These are phyloP conservation scores for Balanococcus diminutus DNA, from an alignment of 2,888 invertebrate genomes.

Conservation along the genomic window DNA sequence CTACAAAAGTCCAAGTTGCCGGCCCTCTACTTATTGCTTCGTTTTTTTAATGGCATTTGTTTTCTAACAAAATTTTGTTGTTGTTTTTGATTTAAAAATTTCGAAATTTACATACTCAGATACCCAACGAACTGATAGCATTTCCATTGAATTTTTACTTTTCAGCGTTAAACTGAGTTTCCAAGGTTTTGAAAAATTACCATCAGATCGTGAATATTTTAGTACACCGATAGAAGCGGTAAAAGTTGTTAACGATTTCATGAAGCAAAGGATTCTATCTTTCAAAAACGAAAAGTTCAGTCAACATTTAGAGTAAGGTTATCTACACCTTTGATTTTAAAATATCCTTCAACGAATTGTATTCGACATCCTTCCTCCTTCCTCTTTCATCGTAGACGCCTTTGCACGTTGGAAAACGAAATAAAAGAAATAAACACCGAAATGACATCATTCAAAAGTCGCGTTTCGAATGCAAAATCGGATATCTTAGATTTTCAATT, in stretches of 20 bases:
- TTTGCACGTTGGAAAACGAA: slow-evolving; percentile 9
- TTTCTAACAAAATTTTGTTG: not conserved
- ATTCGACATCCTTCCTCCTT: not conserved
- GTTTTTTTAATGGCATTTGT: not conserved
- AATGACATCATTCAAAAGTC: not conserved
- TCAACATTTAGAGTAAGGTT: not conserved
- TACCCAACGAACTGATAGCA: too few relatives aligned
- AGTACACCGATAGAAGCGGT: slow-evolving; percentile 36
- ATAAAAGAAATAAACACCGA: not conserved
- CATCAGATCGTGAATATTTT: slow-evolving; percentile 20
- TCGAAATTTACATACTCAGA: too few relatives aligned
- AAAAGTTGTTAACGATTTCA: slow-evolving; percentile 24
- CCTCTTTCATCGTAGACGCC: not conserved
- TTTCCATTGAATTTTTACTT: not conserved
- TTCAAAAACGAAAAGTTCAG: slow-evolving; percentile 1
- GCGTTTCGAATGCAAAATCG: not conserved
- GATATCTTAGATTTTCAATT: slow-evolving; percentile 28
- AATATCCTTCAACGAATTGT: not conserved
- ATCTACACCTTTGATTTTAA: not conserved
- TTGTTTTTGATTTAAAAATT: not conserved
- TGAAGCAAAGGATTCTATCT: not conserved
- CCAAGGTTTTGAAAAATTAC: slow-evolving; percentile 26
- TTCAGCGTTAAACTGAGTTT: slow-evolving; percentile 31
- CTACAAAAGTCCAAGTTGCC: too few relatives aligned
- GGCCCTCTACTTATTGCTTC: not conserved